Evolutionary conservation across 2,888 invertebrate genomes (phyloP), one percentile per base, ranked within the genome.

Genomic region (Brenthis hecate): DNA sequence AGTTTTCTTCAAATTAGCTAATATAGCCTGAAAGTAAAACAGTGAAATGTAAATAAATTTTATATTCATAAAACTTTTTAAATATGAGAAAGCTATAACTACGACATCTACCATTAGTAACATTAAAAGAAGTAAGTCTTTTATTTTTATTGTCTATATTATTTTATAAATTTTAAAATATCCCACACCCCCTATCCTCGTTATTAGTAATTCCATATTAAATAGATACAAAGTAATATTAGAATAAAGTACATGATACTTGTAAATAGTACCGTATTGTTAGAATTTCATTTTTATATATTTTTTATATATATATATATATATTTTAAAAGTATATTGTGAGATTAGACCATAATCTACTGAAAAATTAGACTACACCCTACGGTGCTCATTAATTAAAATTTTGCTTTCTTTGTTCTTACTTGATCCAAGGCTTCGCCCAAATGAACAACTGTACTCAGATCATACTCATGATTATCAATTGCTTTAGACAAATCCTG

Each of bases 351-450:
- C 19, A 63, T 69, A 70, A 72, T 84, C 90, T 91, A 92, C 88
- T 87, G 89, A 91, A 91, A 60, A 89, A 87, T 91, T 90, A 91
- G 86, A 81, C 82, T 85, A 87, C 73, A 77, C 83, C 85, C 84
- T 87, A 90, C 82, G 75, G 89, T 89, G 90, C 86, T 83, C 77
- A 79, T 80, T 75, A 77, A 79, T 77, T 79, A 73, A 76, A 77
- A 74, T 75, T 70, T 73, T 73, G 70, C 75, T 75, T 76, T 62
- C 78, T 74, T 77, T 76, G 75, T 73, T 94, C 96, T 96, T 96
- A 96, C 96, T 96, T 96, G 96, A 90, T 96, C 96, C 93, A 96
- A 94, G 82, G 95, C 95, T 93, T 96, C 96, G 85, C 96, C 95
- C 91, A 96, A 94, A 84, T 93, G 93, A 86, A 95, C 94, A 86